phyloP scores from a whole-genome alignment of 2,113 vertebrate genomes.

The Melanocharis versteri region DNA sequence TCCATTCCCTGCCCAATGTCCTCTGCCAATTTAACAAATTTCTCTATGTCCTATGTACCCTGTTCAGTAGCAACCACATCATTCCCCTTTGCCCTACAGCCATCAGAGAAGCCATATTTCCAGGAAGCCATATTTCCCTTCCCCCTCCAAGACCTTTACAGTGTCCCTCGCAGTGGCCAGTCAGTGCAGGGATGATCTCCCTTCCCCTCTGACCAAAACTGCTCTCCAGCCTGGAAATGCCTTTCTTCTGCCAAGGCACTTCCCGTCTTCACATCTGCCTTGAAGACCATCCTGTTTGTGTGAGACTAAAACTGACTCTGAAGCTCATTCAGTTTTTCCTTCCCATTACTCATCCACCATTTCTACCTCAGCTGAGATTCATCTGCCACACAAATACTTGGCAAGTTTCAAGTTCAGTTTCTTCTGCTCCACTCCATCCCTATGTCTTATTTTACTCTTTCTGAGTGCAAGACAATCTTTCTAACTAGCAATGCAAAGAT shows the following conservation, averaged over 20 bases:
- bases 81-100: not conserved
- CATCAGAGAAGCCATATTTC: not conserved
- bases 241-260: not conserved
- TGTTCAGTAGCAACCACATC: not conserved
- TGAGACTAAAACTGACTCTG: not conserved
- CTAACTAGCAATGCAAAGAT: not conserved
- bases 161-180: not conserved
- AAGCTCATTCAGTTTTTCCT: conserved; percentile 41
- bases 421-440: not conserved
- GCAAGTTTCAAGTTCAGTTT: not conserved
- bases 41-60: not conserved
- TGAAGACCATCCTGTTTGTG: conserved; percentile 41
- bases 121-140: not conserved
- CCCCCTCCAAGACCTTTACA: not conserved
- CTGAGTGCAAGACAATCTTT: not conserved
- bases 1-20: not conserved
- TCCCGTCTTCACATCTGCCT: not conserved
- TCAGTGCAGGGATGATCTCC: not conserved
- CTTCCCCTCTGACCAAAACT: not conserved
- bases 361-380: conserved; percentile 14
- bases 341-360: conserved; percentile 50
- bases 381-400: not conserved
- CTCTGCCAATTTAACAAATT: not conserved
- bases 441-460: not conserved
- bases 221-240: not conserved